Percentiles rank a stretch among this genome's conserved stretches.
These are phyloP conservation scores for Ceratina calcarata DNA, from an alignment of 1,140 invertebrate species.

Conservation along the genomic window DNA sequence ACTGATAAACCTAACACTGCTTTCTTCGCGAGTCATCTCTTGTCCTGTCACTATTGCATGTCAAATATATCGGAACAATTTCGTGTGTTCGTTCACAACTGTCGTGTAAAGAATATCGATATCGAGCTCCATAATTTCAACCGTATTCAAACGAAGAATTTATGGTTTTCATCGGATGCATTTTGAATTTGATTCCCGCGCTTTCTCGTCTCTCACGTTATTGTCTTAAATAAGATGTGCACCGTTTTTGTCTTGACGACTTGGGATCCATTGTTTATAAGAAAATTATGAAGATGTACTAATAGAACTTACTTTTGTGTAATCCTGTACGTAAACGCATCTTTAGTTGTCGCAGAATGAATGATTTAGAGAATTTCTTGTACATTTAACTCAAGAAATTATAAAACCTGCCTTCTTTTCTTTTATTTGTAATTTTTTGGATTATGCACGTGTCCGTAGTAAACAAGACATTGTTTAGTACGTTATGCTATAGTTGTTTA, in stretches of 20 bases:
- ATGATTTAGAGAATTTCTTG: no score
- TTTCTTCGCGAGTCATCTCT: slow-evolving; percentile 14
- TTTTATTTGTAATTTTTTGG: no score
- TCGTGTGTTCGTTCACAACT: background rate
- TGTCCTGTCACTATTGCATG: background rate
- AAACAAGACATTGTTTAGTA: no score
- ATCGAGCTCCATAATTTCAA: background rate
- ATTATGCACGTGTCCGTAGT: no score
- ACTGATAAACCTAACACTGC: slow-evolving; percentile 21
- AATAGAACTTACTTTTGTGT: background rate
- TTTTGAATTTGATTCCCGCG: background rate
- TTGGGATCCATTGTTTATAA: no score
- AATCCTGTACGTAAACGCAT: no score
- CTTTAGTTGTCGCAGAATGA: no score
- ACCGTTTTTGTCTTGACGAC: background rate
- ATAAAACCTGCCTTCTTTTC: no score
- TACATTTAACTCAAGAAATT: no score
- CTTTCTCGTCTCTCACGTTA: background rate
- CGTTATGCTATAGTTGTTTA: no score
- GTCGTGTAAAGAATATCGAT: background rate
- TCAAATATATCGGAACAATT: background rate
- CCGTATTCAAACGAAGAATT: background rate
- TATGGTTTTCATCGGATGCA: background rate
- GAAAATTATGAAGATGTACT: background rate
- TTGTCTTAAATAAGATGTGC: background rate